A percentile compares a stretch with the other conserved stretches of the same genome.
Evolutionary conservation across 92 coral and sea anemone genomes (phyloP).

Genomic region (Palythoa grandiflora): DNA sequence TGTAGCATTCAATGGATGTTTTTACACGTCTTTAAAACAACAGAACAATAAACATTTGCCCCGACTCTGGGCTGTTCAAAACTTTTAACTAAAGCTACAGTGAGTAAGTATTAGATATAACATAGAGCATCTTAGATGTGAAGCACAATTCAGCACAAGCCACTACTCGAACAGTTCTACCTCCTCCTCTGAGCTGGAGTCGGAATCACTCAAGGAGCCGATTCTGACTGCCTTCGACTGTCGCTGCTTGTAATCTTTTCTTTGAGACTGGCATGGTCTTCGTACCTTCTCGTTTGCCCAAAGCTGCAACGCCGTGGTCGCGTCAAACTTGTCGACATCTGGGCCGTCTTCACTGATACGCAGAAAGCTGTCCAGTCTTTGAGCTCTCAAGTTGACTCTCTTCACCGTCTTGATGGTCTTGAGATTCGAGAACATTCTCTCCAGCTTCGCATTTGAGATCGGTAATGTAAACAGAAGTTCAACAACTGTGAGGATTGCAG

Average conservation of each 20-base stretch:
- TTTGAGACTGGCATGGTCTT: constrained; percentile 32
- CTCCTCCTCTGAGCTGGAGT: constrained; percentile 19
- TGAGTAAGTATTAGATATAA: constrained; percentile 12
- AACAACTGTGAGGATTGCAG: constrained; percentile 30
- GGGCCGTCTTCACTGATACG: constrained; percentile 34
- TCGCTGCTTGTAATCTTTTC: constrained; percentile 22
- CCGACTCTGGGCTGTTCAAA: constrained; percentile 18
- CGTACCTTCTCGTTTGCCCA: constrained; percentile 34
- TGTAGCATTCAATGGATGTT: constrained; percentile 15
- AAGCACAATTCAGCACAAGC: constrained; percentile 16
- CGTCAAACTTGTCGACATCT: constrained; percentile 32
- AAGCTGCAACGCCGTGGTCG: constrained; percentile 35
- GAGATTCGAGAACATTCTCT: constrained; percentile 31
- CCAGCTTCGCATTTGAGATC: constrained; percentile 33
- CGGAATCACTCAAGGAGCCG: constrained; percentile 19
- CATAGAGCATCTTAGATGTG: constrained; percentile 13
- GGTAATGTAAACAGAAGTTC: constrained; percentile 31
- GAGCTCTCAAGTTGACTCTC: constrained; percentile 33
- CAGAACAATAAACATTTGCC: constrained; percentile 15
- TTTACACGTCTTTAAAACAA: constrained; percentile 13
- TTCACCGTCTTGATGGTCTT: constrained; percentile 32
- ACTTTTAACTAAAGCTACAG: constrained; percentile 14
- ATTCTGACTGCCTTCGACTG: constrained; percentile 17
- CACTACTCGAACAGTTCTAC: constrained; percentile 16
- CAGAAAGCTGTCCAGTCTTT: constrained; percentile 32